A percentile compares a stretch with the other conserved stretches of the same genome.
These are phyloP conservation scores for Solenopsis invicta DNA, from an alignment of 1,140 invertebrate species.

Conservation along the genomic window DNA sequence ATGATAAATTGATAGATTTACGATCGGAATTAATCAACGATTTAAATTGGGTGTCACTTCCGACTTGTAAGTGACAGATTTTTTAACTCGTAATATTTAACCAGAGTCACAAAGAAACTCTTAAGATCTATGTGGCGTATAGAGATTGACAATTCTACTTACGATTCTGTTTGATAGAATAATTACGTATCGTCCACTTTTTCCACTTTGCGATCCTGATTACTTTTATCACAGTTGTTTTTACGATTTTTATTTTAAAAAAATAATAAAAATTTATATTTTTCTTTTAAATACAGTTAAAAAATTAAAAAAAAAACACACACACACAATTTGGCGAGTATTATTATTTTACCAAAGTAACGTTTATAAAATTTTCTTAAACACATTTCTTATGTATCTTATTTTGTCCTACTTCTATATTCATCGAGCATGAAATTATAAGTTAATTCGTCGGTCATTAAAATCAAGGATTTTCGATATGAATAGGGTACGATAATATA, in stretches of 20 bases:
- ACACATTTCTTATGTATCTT: not conserved
- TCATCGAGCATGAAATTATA: conserved; percentile 3
- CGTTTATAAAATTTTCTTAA: not conserved
- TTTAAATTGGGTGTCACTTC: too few species aligned
- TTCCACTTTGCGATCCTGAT: too few species aligned
- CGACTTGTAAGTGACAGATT: too few species aligned
- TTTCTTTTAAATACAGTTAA: not conserved
- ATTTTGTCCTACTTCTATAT: not conserved
- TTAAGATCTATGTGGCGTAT: too few species aligned
- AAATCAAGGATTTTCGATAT: not conserved
- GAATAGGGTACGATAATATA: not conserved
- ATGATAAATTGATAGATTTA: conserved; percentile 11
- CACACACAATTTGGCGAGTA: too few species aligned
- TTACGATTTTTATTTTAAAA: too few species aligned
- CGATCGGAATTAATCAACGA: not conserved
- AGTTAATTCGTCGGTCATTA: not conserved
- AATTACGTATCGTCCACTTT: too few species aligned
- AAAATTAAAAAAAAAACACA: not conserved
- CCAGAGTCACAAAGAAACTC: too few species aligned
- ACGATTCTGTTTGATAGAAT: too few species aligned
- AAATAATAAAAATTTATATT: not conserved
- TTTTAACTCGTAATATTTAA: too few species aligned
- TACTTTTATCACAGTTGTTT: not conserved
- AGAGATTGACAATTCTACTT: too few species aligned
- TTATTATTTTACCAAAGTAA: not conserved